Evolutionary conservation across 2,797 vertebrate species (phyloP).

Genomic region (Scarus forsteni): DNA sequence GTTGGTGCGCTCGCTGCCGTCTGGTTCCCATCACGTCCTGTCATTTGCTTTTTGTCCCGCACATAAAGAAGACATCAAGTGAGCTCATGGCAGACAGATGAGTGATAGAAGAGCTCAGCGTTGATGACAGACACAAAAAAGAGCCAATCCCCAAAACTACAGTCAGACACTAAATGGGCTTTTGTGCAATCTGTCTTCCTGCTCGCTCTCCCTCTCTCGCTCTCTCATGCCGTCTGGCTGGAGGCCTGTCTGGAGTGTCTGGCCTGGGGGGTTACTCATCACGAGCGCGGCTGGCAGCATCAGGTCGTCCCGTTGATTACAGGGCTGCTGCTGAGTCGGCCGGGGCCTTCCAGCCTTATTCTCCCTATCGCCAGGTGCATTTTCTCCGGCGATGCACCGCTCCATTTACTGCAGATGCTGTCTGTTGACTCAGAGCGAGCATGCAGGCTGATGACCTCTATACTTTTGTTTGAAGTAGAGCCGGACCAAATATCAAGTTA

Average conservation of each 20-base stretch:
- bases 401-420: constrained; percentile 28
- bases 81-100: constrained; percentile 70
- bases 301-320: constrained; percentile 61
- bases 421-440: background rate
- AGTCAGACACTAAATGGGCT: constrained; percentile 65
- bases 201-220: background rate
- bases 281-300: constrained; percentile 54
- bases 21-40: constrained; percentile 57
- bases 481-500: constrained; percentile 35
- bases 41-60: constrained; percentile 62
- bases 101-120: constrained; percentile 72
- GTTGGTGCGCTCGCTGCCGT: constrained; percentile 13
- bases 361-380: constrained; percentile 60
- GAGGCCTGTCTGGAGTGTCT: constrained; percentile 67
- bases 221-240: constrained; percentile 50
- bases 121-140: constrained; percentile 73
- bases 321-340: constrained; percentile 50
- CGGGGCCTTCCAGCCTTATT: constrained; percentile 48
- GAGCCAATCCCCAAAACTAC: constrained; percentile 60
- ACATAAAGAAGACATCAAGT: constrained; percentile 71
- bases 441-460: constrained; percentile 17
- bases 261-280: constrained; percentile 71
- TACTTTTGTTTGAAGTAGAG: constrained; percentile 9
- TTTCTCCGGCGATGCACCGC: constrained; percentile 19
- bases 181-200: constrained; percentile 56